phyloP scores from a whole-genome alignment of 2,797 vertebrate genomes.

The Vireo griseus region DNA sequence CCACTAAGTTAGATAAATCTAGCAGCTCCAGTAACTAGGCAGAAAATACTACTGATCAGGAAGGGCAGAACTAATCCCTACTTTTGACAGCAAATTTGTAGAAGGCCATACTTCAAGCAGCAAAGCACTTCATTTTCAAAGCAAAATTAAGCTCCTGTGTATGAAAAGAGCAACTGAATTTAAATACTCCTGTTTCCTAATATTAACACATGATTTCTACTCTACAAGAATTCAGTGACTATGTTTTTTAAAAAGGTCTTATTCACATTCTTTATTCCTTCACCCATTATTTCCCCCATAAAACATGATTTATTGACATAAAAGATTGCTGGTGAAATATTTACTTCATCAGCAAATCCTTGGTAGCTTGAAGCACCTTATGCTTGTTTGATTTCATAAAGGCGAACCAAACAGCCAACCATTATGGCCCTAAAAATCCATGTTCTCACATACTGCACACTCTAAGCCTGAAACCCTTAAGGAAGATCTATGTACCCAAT shows the following conservation, averaged over 20 bases:
- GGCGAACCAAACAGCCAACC: neutral
- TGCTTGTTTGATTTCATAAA: neutral
- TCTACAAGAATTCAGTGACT: neutral
- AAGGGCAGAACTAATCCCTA: neutral
- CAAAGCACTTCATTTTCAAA: neutral
- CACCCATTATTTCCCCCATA: neutral
- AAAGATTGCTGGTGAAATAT: neutral
- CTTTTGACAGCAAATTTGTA: neutral
- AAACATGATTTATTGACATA: neutral
- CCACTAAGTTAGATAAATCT: neutral
- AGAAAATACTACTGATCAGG: neutral
- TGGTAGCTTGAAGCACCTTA: neutral
- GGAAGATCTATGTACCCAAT: fast-evolving
- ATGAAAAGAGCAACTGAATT: neutral
- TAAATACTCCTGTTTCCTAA: neutral
- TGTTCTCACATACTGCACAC: neutral
- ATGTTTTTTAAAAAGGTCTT: neutral
- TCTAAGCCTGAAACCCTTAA: neutral
- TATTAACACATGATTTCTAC: neutral
- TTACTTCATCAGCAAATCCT: neutral
- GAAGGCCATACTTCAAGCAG: neutral
- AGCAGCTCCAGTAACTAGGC: neutral
- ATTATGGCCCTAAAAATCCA: neutral
- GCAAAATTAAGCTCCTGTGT: neutral
- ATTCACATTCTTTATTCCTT: neutral